Evolutionary conservation across 1,140 invertebrate species (phyloP).

Genomic region (Pteromalus puparum): DNA sequence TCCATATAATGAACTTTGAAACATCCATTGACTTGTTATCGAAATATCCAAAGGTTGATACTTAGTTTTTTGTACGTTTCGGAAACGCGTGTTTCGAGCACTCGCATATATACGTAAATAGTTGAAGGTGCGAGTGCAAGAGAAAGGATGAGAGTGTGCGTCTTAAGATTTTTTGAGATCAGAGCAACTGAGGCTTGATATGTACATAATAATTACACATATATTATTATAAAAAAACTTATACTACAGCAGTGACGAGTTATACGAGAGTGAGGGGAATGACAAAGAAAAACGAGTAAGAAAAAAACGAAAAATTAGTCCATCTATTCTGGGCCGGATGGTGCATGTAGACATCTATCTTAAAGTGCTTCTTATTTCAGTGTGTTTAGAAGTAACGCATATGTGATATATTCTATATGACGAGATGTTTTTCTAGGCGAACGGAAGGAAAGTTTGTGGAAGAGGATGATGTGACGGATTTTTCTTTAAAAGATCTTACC

Average conservation of each 20-base stretch:
- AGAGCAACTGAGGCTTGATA: constrained; percentile 64
- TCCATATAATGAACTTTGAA: constrained; percentile 42
- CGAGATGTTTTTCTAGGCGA: constrained; percentile 58
- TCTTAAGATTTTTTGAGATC: constrained; percentile 44
- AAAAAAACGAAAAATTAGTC: constrained; percentile 67
- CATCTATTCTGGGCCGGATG: constrained; percentile 71
- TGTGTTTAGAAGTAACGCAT: constrained; percentile 76
- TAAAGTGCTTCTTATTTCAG: constrained; percentile 77
- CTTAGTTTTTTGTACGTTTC: constrained; percentile 68
- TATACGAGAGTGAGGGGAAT: constrained; percentile 59
- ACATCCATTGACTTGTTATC: constrained; percentile 53
- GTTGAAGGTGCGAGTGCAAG: constrained; percentile 50
- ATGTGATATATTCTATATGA: constrained; percentile 76
- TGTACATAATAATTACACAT: constrained; percentile 68
- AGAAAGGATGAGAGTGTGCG: constrained; percentile 44
- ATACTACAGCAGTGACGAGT: constrained; percentile 67
- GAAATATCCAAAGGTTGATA: constrained; percentile 63
- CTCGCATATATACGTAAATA: constrained; percentile 72
- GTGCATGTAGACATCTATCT: constrained; percentile 74
- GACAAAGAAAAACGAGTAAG: constrained; percentile 48
- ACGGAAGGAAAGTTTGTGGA: constrained; percentile 55
- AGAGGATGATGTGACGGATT: constrained; percentile 28
- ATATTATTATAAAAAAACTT: constrained; percentile 51
- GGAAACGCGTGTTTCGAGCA: constrained; percentile 64
- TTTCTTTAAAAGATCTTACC: constrained; percentile 21